phyloP scores from a whole-genome alignment of 2,113 vertebrate genomes.

The Mixornis gularis region DNA sequence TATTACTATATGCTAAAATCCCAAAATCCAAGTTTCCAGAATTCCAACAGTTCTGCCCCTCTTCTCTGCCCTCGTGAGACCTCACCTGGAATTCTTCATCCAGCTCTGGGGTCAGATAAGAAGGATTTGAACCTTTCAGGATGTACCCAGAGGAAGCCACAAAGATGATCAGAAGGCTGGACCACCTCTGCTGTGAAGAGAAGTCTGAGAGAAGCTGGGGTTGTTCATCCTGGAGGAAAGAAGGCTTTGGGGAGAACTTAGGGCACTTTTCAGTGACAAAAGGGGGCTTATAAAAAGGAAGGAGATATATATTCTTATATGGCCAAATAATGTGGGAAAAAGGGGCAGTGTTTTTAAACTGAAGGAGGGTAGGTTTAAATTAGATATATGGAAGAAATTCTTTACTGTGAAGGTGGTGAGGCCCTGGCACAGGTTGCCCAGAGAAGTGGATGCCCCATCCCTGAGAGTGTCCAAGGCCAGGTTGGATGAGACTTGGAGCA shows the following conservation, averaged over 20 bases:
- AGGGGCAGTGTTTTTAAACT: neutral
- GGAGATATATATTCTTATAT: accelerated
- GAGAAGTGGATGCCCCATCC: neutral
- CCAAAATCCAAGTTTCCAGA: no score
- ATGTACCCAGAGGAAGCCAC: neutral
- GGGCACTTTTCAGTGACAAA: neutral
- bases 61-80: accelerated
- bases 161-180: neutral
- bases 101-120: neutral
- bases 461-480: neutral
- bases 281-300: neutral
- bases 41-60: neutral
- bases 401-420: neutral
- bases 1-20: no score
- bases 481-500: neutral
- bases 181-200: neutral
- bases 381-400: neutral
- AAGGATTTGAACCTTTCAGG: neutral
- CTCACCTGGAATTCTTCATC: neutral
- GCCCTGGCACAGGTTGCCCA: neutral
- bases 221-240: neutral
- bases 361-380: neutral
- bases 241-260: neutral
- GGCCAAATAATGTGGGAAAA: neutral
- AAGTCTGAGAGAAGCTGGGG: neutral